Evolutionary conservation across 1,140 invertebrate species (phyloP).

Genomic region (Aricia agestis): DNA sequence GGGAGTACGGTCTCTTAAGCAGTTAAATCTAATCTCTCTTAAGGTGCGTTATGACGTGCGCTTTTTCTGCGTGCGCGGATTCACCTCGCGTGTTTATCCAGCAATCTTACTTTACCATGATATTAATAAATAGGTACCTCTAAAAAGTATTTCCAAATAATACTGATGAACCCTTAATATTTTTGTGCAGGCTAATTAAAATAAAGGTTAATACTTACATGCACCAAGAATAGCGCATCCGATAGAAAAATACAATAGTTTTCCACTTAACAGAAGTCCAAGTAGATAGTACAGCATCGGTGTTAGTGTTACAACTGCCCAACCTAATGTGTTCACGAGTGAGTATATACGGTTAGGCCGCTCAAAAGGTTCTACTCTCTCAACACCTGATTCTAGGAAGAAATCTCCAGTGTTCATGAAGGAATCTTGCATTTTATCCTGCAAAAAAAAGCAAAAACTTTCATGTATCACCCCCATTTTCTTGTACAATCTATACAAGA

Average conservation of each 20-base stretch:
- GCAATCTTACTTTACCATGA: no score
- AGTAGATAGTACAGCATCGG: slow-evolving; percentile 83
- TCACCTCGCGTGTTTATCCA: no score
- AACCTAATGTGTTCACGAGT: slow-evolving; percentile 83
- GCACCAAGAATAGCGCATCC: slow-evolving; percentile 80
- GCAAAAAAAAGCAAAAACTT: slow-evolving; percentile 38
- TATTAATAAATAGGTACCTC: no score
- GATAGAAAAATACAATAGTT: slow-evolving; percentile 83
- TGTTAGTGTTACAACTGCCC: slow-evolving; percentile 82
- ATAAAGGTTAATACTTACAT: slow-evolving; percentile 79
- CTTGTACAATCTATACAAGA: no score
- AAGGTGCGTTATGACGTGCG: no score
- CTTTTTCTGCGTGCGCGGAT: no score
- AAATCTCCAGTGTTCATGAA: slow-evolving; percentile 90
- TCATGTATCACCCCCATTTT: no score
- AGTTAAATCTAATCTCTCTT: no score
- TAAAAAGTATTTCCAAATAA: no score
- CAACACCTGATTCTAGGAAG: slow-evolving; percentile 84
- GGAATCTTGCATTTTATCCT: slow-evolving; percentile 89
- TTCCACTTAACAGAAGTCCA: slow-evolving; percentile 82
- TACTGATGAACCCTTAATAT: no score
- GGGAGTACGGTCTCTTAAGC: no score
- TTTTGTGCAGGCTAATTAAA: slow-evolving; percentile 17
- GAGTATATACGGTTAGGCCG: slow-evolving; percentile 79
- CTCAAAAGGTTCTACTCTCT: slow-evolving; percentile 77